A percentile compares a stretch with the other conserved stretches of the same genome.
Evolutionary conservation across 2,113 vertebrate species (phyloP).

Genomic region (Xenopus tropicalis): UCB_Xtro_10.0 CM004447.2:17832501-17833000

Average conservation of each 20-base stretch:
- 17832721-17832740: neutral
- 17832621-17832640: too few species aligned
- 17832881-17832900: constrained; percentile 32
- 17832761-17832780: constrained; percentile 47
- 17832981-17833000: too few species aligned
- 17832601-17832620: too few species aligned
- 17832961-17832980: too few species aligned
- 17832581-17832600: too few species aligned
- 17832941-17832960: neutral
- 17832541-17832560: too few species aligned
- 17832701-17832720: neutral
- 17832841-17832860: constrained; percentile 56
- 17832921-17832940: neutral
- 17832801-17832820: constrained; percentile 45
- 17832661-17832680: neutral
- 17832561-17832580: too few species aligned
- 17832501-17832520: too few species aligned
- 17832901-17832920: constrained; percentile 3
- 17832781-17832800: constrained; percentile 45
- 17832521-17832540: too few species aligned
- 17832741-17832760: neutral
- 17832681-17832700: neutral
- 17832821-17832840: constrained; percentile 57
- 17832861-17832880: constrained; percentile 38
- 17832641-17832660: neutral